Evolutionary conservation across 2,888 invertebrate genomes (phyloP).

Genomic region (Tanypteryx hageni): DNA sequence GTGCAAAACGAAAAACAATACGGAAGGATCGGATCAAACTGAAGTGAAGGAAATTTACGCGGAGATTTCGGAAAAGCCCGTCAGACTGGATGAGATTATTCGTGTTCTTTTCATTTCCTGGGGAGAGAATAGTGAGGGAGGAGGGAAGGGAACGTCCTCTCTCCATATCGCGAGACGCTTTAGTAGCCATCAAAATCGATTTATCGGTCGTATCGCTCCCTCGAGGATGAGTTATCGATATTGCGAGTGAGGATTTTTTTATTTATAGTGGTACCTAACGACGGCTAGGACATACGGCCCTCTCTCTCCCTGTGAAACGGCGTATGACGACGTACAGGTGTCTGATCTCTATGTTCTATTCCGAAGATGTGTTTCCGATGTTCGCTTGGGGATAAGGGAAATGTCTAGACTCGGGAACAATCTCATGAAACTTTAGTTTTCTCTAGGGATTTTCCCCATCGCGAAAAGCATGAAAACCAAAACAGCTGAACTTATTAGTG

Average conservation of each 20-base stretch:
- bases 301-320: no score
- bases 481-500: no score
- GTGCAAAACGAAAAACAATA: background rate
- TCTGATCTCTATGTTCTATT: no score
- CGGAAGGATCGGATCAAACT: background rate
- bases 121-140: background rate
- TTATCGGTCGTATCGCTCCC: background rate
- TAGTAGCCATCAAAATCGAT: slow-evolving; percentile 38
- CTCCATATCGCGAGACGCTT: background rate
- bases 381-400: no score
- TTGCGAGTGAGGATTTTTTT: background rate
- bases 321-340: no score
- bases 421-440: no score
- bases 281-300: background rate
- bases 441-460: no score
- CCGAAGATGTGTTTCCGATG: no score
- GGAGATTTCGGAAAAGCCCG: background rate
- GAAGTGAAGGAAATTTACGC: background rate
- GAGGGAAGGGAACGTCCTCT: no score
- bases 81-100: slow-evolving; percentile 12
- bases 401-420: no score
- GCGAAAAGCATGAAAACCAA: no score
- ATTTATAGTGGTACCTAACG: background rate
- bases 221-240: background rate
- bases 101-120: background rate